Base-by-base conservation (phyloP, 2,113 vertebrate genomes). In the Hyla sarda region DNA sequence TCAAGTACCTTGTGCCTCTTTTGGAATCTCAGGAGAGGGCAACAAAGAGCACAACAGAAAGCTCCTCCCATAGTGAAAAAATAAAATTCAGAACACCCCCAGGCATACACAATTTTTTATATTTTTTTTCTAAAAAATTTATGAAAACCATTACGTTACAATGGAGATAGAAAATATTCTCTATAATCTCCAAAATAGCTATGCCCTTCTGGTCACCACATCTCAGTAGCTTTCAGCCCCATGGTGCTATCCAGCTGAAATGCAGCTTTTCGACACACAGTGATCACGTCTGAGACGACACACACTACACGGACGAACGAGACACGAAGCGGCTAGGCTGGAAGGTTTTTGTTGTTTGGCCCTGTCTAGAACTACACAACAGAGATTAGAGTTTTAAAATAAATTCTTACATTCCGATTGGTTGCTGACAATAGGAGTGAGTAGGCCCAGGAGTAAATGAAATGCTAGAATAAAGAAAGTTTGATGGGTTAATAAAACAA, bases 391-490 rank as follows among this genome's bases (percentile, higher is more conserved):
- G 48, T 47, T 81, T 84, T 84, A 28, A 85, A 86, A 62, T 72
- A 71, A 41, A 3, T 0, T 52, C 89, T 92, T 89, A 23, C 87
- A 0, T 52, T 83, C 47, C 78, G 65, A 83, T 47, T 88, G 86
- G 13, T 30, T 87, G 48, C 3, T 82, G 25, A 23, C 60, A 82
- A 23, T 69, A 88, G 34, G 81, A 34, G 5, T 30, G 79, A 14
- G 0, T 81, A 72, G 87, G 89, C 13, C 82, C 23, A 65, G 86
- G 58, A 90, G 58, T 4, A 87, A 52, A 86, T 86, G 85, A 86
- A 86, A 86, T 86, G 85, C 85, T 86, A 82, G 85, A 86, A 86
- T 81, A 86, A 81, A 87, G 21, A 83, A 67, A 89, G 87, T 79
- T 47, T n/a, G 32, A 65, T n/a, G 87, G 45, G 71, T 0, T 0